Evolutionary conservation across 2,888 invertebrate genomes (phyloP).

Genomic region (Plagodis pulveraria): DNA sequence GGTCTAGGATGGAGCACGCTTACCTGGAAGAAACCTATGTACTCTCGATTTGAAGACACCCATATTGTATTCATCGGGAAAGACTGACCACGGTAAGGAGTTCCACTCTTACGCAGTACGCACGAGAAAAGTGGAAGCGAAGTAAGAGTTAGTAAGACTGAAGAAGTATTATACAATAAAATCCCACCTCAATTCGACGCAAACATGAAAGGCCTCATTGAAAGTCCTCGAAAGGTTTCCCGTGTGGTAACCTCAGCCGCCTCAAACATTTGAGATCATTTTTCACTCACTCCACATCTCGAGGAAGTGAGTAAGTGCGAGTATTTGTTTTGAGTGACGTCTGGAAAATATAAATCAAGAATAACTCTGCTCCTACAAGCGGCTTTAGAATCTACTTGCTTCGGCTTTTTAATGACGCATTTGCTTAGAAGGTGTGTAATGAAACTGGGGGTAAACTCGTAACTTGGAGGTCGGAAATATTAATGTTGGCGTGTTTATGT

Average conservation of each 20-base stretch:
- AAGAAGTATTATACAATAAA: constrained; percentile 1
- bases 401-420: constrained; percentile 41
- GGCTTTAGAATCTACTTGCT: constrained; percentile 33
- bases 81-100: too few relatives aligned
- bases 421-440: constrained; percentile 39
- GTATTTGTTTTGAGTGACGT: constrained; percentile 61
- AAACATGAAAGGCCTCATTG: constrained; percentile 17
- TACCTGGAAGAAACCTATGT: too few relatives aligned
- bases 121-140: too few relatives aligned
- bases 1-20: too few relatives aligned
- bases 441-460: constrained; percentile 35
- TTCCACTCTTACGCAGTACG: too few relatives aligned
- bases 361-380: constrained; percentile 39
- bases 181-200: constrained; percentile 1
- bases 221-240: constrained; percentile 29
- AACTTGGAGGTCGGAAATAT: constrained; percentile 33
- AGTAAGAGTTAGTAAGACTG: not conserved
- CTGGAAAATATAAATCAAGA: constrained; percentile 61
- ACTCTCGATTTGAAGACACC: too few relatives aligned
- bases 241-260: constrained; percentile 19
- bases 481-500: constrained; percentile 36
- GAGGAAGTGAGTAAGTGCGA: constrained; percentile 45
- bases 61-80: too few relatives aligned
- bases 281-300: constrained; percentile 53
- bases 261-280: constrained; percentile 55